phyloP scores from a whole-genome alignment of 2,888 invertebrate species.

The Drosophila diplacantha region DNA sequence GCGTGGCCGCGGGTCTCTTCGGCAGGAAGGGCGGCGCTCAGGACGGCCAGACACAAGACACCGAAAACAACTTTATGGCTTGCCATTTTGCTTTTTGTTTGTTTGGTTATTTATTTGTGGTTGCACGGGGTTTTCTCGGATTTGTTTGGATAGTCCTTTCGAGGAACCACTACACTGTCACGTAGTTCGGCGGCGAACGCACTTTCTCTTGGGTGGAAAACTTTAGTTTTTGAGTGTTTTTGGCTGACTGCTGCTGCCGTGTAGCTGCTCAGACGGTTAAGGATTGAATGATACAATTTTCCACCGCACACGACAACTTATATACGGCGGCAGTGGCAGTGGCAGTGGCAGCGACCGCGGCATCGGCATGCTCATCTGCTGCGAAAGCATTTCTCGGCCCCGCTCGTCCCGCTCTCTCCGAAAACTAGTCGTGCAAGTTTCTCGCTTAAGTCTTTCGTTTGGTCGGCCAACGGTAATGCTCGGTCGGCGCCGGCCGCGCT shows the following conservation, averaged over 20 bases:
- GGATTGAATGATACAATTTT: constrained; percentile 79
- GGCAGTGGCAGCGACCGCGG: constrained; percentile 42
- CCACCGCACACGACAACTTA: constrained; percentile 78
- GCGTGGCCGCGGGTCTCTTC: constrained; percentile 82
- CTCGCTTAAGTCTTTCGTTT: constrained; percentile 75
- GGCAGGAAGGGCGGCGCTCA: constrained; percentile 84
- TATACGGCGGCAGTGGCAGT: constrained; percentile 65
- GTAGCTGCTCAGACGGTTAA: constrained; percentile 78
- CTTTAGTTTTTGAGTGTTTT: constrained; percentile 45
- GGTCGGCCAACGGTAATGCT: constrained; percentile 58
- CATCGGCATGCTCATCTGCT: constrained; percentile 70
- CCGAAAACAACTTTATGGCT: constrained; percentile 78
- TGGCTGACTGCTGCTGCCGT: constrained; percentile 71
- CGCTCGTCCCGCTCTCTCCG: constrained; percentile 45
- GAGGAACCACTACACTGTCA: constrained; percentile 38
- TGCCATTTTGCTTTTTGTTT: constrained; percentile 74
- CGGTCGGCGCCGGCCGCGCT: constrained; percentile 32
- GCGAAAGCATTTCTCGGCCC: constrained; percentile 42
- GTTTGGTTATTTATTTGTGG: constrained; percentile 31
- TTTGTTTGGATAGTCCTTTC: constrained; percentile 56
- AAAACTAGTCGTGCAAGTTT: constrained; percentile 69
- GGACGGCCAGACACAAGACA: constrained; percentile 80
- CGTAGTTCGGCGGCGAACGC: constrained; percentile 57
- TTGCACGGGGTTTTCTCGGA: constrained; percentile 39
- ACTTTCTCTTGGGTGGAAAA: constrained; percentile 59